A percentile compares a stretch with the other conserved stretches of the same genome.
These are phyloP conservation scores for Cyanoliseus patagonus DNA, from an alignment of 2,113 vertebrate species.

Conservation along the genomic window DNA sequence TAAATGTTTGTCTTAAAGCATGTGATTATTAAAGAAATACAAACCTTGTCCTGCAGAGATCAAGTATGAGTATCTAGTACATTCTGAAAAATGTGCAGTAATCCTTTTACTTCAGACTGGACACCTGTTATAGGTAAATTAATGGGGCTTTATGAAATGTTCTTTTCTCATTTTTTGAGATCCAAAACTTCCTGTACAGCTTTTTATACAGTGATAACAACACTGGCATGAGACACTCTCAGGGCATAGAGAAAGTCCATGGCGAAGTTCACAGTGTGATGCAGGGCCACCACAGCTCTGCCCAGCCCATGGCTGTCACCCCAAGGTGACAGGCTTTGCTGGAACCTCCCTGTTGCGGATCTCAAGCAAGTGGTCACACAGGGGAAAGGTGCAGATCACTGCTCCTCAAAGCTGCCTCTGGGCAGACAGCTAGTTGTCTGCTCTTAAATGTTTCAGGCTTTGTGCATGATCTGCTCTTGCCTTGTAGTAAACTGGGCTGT, in stretches of 20 bases:
- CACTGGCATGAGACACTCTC: accelerated
- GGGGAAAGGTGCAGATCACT: background rate
- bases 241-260: background rate
- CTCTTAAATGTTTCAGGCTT: background rate
- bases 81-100: background rate
- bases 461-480: background rate
- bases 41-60: background rate
- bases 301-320: background rate
- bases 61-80: background rate
- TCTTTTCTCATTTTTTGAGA: background rate
- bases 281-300: background rate
- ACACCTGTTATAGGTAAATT: background rate
- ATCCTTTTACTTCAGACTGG: background rate
- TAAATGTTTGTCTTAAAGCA: background rate
- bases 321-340: background rate
- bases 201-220: background rate
- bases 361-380: background rate
- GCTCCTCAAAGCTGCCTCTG: background rate
- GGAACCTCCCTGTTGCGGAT: accelerated
- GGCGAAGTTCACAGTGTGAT: background rate
- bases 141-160: background rate
- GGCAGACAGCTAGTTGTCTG: background rate
- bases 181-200: background rate
- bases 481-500: background rate
- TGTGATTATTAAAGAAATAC: background rate